Evolutionary conservation across 2,797 vertebrate species (phyloP).

Genomic region (Brotula barbata): DNA sequence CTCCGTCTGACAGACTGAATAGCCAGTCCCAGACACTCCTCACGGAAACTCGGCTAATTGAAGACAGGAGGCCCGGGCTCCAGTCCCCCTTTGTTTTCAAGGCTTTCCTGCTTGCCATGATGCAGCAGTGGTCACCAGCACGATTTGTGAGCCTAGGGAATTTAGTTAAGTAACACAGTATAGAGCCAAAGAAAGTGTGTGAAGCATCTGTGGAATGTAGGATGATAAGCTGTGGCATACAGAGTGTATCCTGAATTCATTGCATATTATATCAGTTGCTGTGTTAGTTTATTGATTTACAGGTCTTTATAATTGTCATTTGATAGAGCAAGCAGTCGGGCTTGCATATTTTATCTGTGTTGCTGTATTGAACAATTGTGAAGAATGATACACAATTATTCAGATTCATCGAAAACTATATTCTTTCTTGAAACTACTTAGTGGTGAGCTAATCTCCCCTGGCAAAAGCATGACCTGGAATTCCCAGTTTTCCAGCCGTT

Average conservation of each 20-base stretch:
- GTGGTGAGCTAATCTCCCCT: slow-evolving; percentile 62
- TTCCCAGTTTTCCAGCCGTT: slow-evolving; percentile 71
- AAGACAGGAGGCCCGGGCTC: slow-evolving; percentile 64
- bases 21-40: slow-evolving; percentile 64
- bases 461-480: slow-evolving; percentile 59
- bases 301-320: background rate
- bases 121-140: slow-evolving; percentile 21
- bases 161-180: slow-evolving; percentile 1
- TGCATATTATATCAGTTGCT: too few relatives aligned
- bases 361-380: too few relatives aligned
- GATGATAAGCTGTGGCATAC: background rate
- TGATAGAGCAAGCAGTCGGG: background rate
- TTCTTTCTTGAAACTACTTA: slow-evolving; percentile 44
- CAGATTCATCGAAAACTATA: slow-evolving; percentile 18
- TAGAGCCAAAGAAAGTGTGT: background rate
- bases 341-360: background rate
- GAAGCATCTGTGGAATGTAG: background rate
- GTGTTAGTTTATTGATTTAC: too few relatives aligned
- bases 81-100: slow-evolving; percentile 39
- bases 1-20: slow-evolving; percentile 62
- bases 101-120: slow-evolving; percentile 43
- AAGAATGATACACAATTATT: too few relatives aligned
- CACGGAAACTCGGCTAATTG: slow-evolving; percentile 73
- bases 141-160: slow-evolving; percentile 15
- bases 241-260: too few relatives aligned